Evolutionary conservation across 2,888 invertebrate species (phyloP), one percentile per base, ranked within the genome.

Genomic region (Hydraecia micacea): DNA sequence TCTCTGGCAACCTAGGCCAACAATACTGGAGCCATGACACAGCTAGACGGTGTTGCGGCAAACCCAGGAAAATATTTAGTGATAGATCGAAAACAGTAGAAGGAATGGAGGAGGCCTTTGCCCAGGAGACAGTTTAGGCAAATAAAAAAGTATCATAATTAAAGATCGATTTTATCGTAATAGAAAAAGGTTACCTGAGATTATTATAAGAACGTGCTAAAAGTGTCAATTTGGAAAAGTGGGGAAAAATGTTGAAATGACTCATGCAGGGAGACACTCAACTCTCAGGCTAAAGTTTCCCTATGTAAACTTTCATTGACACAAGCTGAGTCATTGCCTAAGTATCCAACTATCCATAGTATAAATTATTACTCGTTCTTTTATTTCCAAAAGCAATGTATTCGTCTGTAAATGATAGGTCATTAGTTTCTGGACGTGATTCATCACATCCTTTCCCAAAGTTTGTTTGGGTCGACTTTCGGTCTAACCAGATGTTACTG

Each of bases 401-500:
- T 65, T 73, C 66, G 42, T 67, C 52, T 68, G 11, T 36, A 70
- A 46, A 58, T 70, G 63, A 77, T 39, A 55, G n/a, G 28, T 68
- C 36, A 28, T 72, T 71, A 63, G 2, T 71, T 69, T 49, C 32
- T 63, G 36, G 21, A 18, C 21, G 39, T 58, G 49, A 84, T 74
- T 63, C 58, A 77, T 83, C 77, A 73, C 42, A 69, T 52, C 25
- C 28, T 60, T 81, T 73, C n/a, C 6, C 60, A 58, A 81, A 81
- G 77, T 81, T 81, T 77, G 58, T 81, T 73, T 73, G 49, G 42
- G 46, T 69, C 49, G 6, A 66, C 49, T 39, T 49, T 15, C n/a
- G 70, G 36, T 60, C 49, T 49, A 32, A 46, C 77, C 83, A 83
- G 77, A 77, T 85, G 83, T 70, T 70, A 2, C 63, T 55, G 49